These are phyloP conservation scores for Neoscelio sp. DNA, from an alignment of 2,888 invertebrate species.

Conservation along the genomic window DNA sequence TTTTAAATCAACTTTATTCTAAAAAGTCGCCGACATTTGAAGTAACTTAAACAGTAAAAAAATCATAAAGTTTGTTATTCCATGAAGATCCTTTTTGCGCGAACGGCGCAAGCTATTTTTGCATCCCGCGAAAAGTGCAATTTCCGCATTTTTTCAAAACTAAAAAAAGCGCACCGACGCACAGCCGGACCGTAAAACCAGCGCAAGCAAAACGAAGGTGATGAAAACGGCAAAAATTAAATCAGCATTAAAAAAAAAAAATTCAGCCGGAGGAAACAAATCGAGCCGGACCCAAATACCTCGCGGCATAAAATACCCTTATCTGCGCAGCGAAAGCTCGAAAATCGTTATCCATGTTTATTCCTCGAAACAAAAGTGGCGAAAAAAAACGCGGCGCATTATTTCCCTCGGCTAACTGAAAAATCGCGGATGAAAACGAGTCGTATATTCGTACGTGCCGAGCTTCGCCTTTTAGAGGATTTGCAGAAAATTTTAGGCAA, in stretches of 20 bases:
- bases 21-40: too few species aligned
- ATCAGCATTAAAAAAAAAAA: conserved; percentile 44
- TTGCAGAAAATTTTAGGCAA: conserved; percentile 46
- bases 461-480: conserved; percentile 61
- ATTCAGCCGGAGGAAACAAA: conserved; percentile 12
- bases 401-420: conserved; percentile 65
- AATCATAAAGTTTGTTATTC: too few species aligned
- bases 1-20: too few species aligned
- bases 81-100: background rate
- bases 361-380: conserved; percentile 59
- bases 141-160: conserved; percentile 3
- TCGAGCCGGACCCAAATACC: conserved; percentile 50
- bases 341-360: conserved; percentile 63
- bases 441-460: conserved; percentile 58
- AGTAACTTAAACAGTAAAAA: too few species aligned
- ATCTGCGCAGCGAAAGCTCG: conserved; percentile 48
- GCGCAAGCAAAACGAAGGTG: conserved; percentile 2
- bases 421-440: conserved; percentile 64
- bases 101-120: background rate
- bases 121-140: background rate
- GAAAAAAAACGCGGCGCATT: conserved; percentile 55
- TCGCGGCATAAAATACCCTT: conserved; percentile 53
- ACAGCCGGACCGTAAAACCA: background rate
- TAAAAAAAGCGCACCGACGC: background rate
- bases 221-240: conserved; percentile 17